Evolutionary conservation across 30 jellyfish, hydroid and myxozoan species (phyloP), one percentile per base, ranked within the genome.

Genomic region (Haliclystus octoradiatus): DNA sequence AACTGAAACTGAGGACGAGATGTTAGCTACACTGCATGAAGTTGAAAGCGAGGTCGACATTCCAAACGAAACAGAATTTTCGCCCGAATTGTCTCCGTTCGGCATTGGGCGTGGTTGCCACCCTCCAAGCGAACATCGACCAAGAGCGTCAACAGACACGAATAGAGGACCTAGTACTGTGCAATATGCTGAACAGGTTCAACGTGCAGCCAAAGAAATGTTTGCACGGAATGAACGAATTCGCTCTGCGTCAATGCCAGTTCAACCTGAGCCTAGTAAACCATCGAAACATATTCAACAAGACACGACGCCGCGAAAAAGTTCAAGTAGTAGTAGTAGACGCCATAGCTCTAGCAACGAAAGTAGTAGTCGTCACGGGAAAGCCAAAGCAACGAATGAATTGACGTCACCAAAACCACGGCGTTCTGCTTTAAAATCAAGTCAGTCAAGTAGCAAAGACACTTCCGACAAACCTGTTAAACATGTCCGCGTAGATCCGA

Each of bases 401-500:
- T n/a, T n/a, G n/a, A 9, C 57, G 57, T 40, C 57, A 19, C 57
- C 57, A 9, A 40, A 40, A 40, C 57, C 57, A 40, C 57, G 57
- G 57, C 57, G 57, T 19, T 40, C 57, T 40, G 57, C 57, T 9
- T 40, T 40, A 19, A 40, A 40, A 40, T 40, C 57, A 19, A 40
- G 57, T 40, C 57, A 40, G 9, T 5, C 14, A 9, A 19, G 57
- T 40, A 40, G 57, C 57, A 40, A 40, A 40, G 57, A 40, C 57
- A 5, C 57, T 5, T 9, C 57, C 57, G 62, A 66, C 62, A 79
- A 69, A 26, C 50, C 95, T 27, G 63, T 73, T 28, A 80, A 88
- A 57, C 95, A 77, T 67, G 97, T 88, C 52, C 78, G 86, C 31
- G 85, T 88, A 3, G 97, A 88, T 65, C 69, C 94, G 53, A 84